Evolutionary conservation across 2,888 invertebrate genomes (phyloP), one percentile per base, ranked within the genome.

Genomic region (Xestia sexstrigata): DNA sequence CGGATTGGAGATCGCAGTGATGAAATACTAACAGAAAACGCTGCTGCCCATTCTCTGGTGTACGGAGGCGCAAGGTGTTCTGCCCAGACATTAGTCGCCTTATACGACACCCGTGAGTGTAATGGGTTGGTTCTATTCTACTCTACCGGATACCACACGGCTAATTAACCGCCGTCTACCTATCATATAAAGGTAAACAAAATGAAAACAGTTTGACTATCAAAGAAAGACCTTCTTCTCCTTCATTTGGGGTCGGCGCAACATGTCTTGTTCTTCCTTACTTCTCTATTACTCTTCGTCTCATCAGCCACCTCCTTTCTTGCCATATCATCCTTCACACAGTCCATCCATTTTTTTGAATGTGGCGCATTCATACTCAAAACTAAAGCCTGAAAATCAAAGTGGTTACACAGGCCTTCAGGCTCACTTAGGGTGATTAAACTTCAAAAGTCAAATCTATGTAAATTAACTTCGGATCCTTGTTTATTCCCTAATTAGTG

Each of bases 401-500:
- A 42, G 7, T 15, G 63, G n/a, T 42, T 4, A n/a, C 42, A 65
- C n/a, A 42, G 65, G 15, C 8, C 42, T 4, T 7, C 13, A n/a
- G 30, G n/a, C n/a, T 63, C 15, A 39, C 8, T 11, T n/a, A 42
- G 1, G 65, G 42, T 65, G 3, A 55, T 13, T 63, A 20, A 45
- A 77, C 35, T n/a, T 20, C 7, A 9, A 35, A 35, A 9, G 13
- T 26, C 39, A 9, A 35, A 58, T 55, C 17, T 23, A 65, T 15
- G 42, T 35, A 35, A 68, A 58, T 68, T 49, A 68, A 55, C 52
- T 60, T 55, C 6, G 63, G 23, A 76, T 52, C 49, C 65, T 55
- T 78, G 60, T 68, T 71, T 68, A 67, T 49, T 70, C 26, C 13
- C n/a, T 47, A 47, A 83, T 83, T 71, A 78, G 26, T 62, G 20